Conservation (phyloP, 2,797 vertebrate species). For the Sebastes vulpes region DNA sequence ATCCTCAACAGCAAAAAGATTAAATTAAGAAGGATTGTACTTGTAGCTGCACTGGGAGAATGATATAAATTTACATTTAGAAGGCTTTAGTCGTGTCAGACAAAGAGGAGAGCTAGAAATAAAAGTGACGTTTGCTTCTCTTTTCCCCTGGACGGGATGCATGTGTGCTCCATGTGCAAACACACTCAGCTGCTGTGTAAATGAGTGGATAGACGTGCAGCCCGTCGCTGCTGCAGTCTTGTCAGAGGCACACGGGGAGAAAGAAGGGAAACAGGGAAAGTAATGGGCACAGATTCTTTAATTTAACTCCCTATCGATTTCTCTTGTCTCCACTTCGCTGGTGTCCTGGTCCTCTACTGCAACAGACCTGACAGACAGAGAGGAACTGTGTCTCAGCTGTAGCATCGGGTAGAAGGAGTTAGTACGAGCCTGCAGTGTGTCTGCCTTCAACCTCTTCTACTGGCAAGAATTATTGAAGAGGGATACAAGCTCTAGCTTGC, state of each 20-base stretch:
- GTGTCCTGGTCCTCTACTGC: slow-evolving; percentile 52
- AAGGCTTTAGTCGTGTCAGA: neutral
- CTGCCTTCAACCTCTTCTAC: neutral
- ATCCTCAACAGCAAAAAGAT: neutral
- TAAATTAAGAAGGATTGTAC: neutral
- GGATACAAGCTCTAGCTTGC: neutral
- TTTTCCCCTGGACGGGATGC: neutral
- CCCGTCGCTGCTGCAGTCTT: slow-evolving; percentile 22
- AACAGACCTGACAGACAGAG: slow-evolving; percentile 44
- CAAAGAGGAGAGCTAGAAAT: neutral
- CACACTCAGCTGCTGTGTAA: neutral
- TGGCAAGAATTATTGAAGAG: neutral
- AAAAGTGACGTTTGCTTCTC: neutral
- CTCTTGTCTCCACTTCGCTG: slow-evolving; percentile 55
- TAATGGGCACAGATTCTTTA: slow-evolving; percentile 81
- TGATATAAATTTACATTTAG: neutral
- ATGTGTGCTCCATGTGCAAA: slow-evolving; percentile 13
- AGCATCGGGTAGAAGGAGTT: slow-evolving; percentile 5
- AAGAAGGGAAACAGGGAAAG: slow-evolving; percentile 71
- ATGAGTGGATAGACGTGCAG: slow-evolving; percentile 20
- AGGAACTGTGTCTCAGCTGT: slow-evolving; percentile 44
- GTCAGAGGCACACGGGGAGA: slow-evolving; percentile 45
- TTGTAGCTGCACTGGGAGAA: neutral
- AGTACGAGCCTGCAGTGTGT: neutral
- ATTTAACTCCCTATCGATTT: slow-evolving; percentile 81